Base-by-base conservation (phyloP, 2,888 invertebrate genomes). In the Stenolophus ochropezus region DNA sequence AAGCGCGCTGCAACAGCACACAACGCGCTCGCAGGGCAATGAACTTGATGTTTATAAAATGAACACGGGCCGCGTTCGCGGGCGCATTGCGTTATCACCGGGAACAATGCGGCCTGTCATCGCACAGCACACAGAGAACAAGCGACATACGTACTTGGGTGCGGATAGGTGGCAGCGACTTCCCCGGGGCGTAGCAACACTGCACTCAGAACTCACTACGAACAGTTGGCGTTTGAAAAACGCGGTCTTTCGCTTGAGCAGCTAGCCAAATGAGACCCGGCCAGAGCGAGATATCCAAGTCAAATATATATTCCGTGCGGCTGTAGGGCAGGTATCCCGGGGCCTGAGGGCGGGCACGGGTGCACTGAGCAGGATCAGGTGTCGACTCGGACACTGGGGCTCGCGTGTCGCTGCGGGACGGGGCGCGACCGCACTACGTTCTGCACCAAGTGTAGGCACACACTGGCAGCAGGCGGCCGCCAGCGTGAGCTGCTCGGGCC, bases 231-330 rank as follows among this genome's bases (percentile, higher is more conserved):
- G 84, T 85, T 85, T 84, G 84, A 86, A 87, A 86, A 86, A 84
- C 85, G 86, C 86, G 85, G 84, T 84, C 84, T 84, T 82, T 53
- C 83, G 83, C 83, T 77, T 83, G 83, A 82, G 84, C 69, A 83
- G 85, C 86, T 85, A 84, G 86, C 86, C 86, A 86, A 86, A 86
- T 61, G 27, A 75, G 84, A 84, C 87, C 87, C 87, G 86, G 87
- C 85, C 86, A 86, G 84, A 86, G 86, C 86, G 83, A 84, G 83
- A 85, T 84, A 84, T 85, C 85, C 84, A 85, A 86, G 86, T 86
- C 86, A 87, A 86, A 86, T 87, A 86, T 86, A 86, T 83, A 84
- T 84, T 84, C 83, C 84, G 84, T 84, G 83, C 83, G 74, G 27
- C 8, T 42, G 11, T 27, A 84, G 84, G 84, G 83, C 83, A 77